These are phyloP conservation scores for Polypterus bichir DNA, from an alignment of 2,113 vertebrate genomes.

Conservation along the genomic window DNA sequence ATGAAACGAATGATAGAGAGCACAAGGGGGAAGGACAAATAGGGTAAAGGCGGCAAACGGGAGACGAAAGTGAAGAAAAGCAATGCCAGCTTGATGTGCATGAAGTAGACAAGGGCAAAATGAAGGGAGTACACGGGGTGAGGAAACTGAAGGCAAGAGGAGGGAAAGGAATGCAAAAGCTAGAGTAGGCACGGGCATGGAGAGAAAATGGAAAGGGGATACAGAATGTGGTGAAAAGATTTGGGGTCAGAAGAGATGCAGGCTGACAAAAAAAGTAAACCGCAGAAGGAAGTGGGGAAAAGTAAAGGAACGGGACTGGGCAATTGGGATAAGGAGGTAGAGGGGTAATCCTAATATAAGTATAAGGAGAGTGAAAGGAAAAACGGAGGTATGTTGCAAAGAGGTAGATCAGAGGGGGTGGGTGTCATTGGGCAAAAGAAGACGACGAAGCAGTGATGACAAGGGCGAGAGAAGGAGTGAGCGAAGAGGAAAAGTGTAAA, in stretches of 20 bases:
- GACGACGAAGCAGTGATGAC: not conserved
- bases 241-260: not conserved
- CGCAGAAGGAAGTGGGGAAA: not conserved
- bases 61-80: slow-evolving; percentile 9
- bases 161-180: not conserved
- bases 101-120: not conserved
- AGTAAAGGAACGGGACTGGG: not conserved
- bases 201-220: not conserved
- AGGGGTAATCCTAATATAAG: no score
- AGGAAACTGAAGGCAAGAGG: not conserved
- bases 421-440: not conserved
- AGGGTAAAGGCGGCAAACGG: slow-evolving; percentile 13
- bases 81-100: not conserved
- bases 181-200: no score
- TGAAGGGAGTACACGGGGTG: not conserved
- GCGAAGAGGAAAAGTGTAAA: not conserved
- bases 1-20: no score
- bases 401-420: slow-evolving; percentile 1
- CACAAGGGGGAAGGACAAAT: not conserved
- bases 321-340: no score
- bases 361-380: no score
- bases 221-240: not conserved
- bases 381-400: slow-evolving; percentile 4
- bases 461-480: slow-evolving; percentile 1
- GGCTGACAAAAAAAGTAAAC: not conserved